These are phyloP conservation scores for Oophaga sylvatica DNA, from an alignment of 2,797 vertebrate species.

Conservation along the genomic window DNA sequence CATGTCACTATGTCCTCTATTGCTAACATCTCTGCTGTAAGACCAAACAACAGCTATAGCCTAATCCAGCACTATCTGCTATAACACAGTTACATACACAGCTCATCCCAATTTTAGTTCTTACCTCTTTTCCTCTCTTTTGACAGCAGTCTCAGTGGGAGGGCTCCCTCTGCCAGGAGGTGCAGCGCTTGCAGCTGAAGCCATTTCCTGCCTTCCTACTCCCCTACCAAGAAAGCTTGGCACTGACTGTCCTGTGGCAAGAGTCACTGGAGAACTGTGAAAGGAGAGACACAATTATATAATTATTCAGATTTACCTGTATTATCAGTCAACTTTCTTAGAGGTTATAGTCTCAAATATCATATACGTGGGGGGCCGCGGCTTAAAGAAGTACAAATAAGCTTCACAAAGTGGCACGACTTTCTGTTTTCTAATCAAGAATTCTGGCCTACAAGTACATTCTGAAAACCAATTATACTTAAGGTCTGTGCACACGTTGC, in stretches of 20 bases:
- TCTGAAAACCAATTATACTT: too few species aligned
- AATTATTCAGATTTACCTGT: neutral
- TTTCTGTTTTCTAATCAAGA: too few species aligned
- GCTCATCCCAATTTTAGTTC: neutral
- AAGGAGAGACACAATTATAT: neutral
- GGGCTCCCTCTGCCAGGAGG: conserved; percentile 1
- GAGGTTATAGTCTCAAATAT: too few species aligned
- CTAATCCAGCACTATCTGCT: neutral
- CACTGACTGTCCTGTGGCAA: neutral
- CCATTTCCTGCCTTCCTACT: neutral
- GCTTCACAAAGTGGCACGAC: too few species aligned
- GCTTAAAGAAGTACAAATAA: too few species aligned
- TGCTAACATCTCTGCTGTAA: neutral
- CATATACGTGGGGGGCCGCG: too few species aligned
- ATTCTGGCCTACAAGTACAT: too few species aligned
- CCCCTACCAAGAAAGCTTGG: conserved; percentile 8
- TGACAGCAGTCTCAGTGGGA: neutral
- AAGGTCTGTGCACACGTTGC: too few species aligned
- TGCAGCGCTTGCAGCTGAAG: neutral
- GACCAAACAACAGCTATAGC: neutral
- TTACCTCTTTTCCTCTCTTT: conserved; percentile 36
- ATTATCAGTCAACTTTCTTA: neutral
- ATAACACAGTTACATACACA: neutral
- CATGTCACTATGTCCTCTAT: neutral
- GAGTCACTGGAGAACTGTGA: conserved; percentile 12